phyloP scores from a whole-genome alignment of 2,888 invertebrate genomes.

The Lasioglossum villosulum region DNA sequence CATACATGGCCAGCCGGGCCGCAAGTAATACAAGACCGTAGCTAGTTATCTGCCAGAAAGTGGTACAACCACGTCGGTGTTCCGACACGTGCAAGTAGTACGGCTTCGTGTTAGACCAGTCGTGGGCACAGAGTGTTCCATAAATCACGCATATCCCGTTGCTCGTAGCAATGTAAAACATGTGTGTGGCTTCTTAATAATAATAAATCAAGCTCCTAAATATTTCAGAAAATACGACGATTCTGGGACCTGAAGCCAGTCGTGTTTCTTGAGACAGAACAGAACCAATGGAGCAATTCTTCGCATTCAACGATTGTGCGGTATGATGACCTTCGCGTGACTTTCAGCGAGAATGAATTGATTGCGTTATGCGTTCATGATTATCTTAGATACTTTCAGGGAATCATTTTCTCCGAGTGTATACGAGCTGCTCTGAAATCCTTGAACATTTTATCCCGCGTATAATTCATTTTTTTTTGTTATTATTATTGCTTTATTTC shows the following conservation, averaged over 20 bases:
- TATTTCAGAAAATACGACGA: background rate
- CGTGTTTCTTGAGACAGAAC: background rate
- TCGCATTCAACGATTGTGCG: background rate
- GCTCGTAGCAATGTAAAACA: background rate
- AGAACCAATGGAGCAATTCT: background rate
- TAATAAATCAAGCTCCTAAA: background rate
- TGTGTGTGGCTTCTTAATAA: background rate
- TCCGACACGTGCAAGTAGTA: constrained; percentile 15
- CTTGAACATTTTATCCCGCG: background rate
- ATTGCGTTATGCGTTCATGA: background rate
- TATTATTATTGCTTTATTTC: too few species aligned
- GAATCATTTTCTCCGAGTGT: background rate
- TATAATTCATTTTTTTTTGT: background rate
- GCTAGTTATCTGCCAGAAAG: constrained; percentile 11
- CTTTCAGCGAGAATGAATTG: too few species aligned
- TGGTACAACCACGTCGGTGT: background rate
- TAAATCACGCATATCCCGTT: background rate
- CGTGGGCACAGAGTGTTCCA: background rate
- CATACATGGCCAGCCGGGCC: background rate
- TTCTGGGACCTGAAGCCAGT: background rate
- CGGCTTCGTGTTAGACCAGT: background rate
- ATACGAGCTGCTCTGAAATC: background rate
- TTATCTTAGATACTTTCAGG: background rate
- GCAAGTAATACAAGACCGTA: constrained; percentile 6
- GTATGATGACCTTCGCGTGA: too few species aligned